Evolutionary conservation across 1,140 invertebrate genomes (phyloP).

Genomic region (Lysiphlebus fabarum): DNA sequence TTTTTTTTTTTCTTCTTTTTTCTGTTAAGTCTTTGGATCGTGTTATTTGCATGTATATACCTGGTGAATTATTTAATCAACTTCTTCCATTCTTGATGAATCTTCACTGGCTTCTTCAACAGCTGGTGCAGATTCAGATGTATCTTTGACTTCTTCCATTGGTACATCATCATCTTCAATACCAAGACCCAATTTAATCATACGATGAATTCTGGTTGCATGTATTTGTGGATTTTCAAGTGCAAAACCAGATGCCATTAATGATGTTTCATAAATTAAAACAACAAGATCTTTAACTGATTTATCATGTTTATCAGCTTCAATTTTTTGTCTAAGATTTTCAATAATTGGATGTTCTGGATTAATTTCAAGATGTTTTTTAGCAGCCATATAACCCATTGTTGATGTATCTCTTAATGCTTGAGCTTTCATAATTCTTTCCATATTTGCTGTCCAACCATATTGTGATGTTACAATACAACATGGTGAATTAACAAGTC

Average conservation of each 20-base stretch:
- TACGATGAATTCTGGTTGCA: constrained; percentile 78
- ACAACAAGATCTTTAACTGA: constrained; percentile 93
- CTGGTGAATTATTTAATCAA: too few relatives aligned
- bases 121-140: constrained; percentile 62
- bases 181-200: constrained; percentile 96
- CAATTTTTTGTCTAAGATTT: constrained; percentile 82
- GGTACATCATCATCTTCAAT: constrained; percentile 88
- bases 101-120: constrained; percentile 86
- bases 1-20: too few relatives aligned
- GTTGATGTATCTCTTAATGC: constrained; percentile 91
- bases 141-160: constrained; percentile 63
- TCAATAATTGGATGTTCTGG: constrained; percentile 95
- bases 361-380: constrained; percentile 97
- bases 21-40: not conserved
- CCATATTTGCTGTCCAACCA: constrained; percentile 99
- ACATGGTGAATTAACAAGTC: constrained; percentile 93
- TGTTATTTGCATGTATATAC: too few relatives aligned
- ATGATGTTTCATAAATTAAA: constrained; percentile 85
- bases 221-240: constrained; percentile 87
- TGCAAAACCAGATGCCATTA: constrained; percentile 87
- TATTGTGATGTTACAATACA: constrained; percentile 98
- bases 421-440: constrained; percentile 99
- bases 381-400: constrained; percentile 99
- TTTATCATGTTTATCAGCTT: constrained; percentile 96
- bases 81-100: constrained; percentile 96